Evolutionary conservation across 1,140 invertebrate species (phyloP).

Genomic region (Diorhabda carinulata): DNA sequence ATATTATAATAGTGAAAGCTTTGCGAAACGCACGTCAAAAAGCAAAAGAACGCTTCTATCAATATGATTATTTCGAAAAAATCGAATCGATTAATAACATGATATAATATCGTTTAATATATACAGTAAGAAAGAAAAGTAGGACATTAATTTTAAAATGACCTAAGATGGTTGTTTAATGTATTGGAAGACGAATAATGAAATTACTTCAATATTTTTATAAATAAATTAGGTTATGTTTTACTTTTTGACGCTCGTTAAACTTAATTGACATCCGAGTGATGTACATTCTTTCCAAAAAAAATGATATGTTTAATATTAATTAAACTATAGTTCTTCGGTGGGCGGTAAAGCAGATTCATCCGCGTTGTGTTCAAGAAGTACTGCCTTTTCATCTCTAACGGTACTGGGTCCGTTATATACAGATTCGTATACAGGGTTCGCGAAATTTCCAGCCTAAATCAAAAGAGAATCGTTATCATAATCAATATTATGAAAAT

Average conservation of each 20-base stretch:
- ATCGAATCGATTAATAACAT: too few relatives aligned
- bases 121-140: too few relatives aligned
- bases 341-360: constrained; percentile 38
- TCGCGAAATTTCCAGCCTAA: constrained; percentile 68
- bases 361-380: constrained; percentile 46
- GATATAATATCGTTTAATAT: too few relatives aligned
- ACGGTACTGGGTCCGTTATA: constrained; percentile 54
- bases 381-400: constrained; percentile 56
- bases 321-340: constrained; percentile 36
- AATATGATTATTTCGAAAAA: too few relatives aligned
- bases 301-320: constrained; percentile 13
- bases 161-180: too few relatives aligned
- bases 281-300: background rate
- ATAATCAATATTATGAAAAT: too few relatives aligned
- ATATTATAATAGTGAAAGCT: constrained; percentile 24
- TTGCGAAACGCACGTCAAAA: constrained; percentile 8
- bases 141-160: too few relatives aligned
- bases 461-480: constrained; percentile 24
- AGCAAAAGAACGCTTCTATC: background rate
- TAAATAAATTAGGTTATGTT: too few relatives aligned
- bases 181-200: too few relatives aligned
- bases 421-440: constrained; percentile 80
- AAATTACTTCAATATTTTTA: too few relatives aligned
- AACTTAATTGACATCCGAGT: constrained; percentile 6
- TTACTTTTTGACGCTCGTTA: background rate